Base-by-base conservation (phyloP, 2,888 invertebrate genomes). In the Thymelicus sylvestris region DNA sequence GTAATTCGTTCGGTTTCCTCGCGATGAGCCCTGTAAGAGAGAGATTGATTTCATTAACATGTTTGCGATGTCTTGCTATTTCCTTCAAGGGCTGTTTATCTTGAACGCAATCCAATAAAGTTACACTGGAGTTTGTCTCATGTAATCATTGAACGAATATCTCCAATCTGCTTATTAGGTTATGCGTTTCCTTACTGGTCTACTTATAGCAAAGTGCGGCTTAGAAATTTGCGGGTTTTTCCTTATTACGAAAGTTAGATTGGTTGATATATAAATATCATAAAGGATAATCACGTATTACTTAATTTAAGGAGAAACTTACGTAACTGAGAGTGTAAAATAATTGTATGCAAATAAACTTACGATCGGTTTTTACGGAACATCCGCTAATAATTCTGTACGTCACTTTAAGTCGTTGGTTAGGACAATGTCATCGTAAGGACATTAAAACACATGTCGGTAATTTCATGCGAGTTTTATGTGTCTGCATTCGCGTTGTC, bases 11-110 rank as follows among this genome's bases (percentile, higher is more conserved):
- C 74, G 74, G 72, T 50, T 70, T 72, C 75, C 72, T 71, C 70
- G 63, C 71, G 67, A 72, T 71, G 76, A 72, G 70, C 79, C 80
- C 86, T 86, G 86, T 80, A 88, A 88, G 83, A 87, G 83, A 85
- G 80, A 86, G 80, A 86, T 88, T 86, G 82, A 83, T 85, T 87
- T 81, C 77, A 83, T 86, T 84, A 81, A 75, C 76, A 80, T 80
- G 77, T 79, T 80, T 79, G 76, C 74, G 66, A 78, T 80, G 79
- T 79, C 76, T 76, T 73, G 57, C 72, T 73, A 76, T 80, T 77
- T 78, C 76, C 77, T 80, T 76, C 73, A 76, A 73, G 75, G 72
- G 73, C 77, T 76, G 79, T 81, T 79, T 77, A 79, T 80, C 77
- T 79, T 77, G 74, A 74, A 74, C 72, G 74, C 74, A 67, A 76